A percentile compares a stretch with the other conserved stretches of the same genome.
Evolutionary conservation across 2,888 invertebrate genomes (phyloP).

Genomic region (Hemaris fuciformis): DNA sequence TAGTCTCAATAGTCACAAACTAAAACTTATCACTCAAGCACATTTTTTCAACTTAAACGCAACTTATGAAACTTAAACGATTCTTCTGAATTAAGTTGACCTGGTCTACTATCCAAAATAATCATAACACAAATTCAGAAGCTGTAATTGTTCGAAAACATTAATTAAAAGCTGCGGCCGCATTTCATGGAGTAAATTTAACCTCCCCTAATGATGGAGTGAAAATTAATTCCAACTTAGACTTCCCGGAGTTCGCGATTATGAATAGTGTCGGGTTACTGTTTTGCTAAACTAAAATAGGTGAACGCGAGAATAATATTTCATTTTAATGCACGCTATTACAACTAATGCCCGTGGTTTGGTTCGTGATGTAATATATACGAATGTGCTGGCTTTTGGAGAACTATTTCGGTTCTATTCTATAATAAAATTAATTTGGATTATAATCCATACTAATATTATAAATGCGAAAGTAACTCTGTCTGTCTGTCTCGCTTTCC

Average conservation of each 20-base stretch:
- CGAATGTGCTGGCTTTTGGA: background rate
- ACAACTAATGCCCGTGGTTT: background rate
- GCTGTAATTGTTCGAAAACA: background rate
- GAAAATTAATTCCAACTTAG: slow-evolving; percentile 3
- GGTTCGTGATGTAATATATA: background rate
- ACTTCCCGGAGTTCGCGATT: background rate
- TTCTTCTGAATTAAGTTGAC: background rate
- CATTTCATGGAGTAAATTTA: background rate
- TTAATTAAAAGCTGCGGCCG: background rate
- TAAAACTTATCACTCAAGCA: no score
- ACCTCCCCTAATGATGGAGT: background rate
- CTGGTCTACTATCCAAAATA: background rate
- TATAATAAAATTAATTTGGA: background rate
- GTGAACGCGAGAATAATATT: background rate
- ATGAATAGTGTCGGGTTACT: slow-evolving; percentile 2
- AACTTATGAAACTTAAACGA: no score
- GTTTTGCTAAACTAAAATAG: slow-evolving; percentile 3
- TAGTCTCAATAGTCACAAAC: no score
- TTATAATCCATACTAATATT: no score
- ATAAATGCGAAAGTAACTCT: no score
- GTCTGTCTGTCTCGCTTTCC: no score
- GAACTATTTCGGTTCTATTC: background rate
- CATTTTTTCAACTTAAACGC: no score
- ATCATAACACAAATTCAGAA: background rate
- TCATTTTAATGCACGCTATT: background rate